phyloP scores from a whole-genome alignment of 2,797 vertebrate genomes.

The Euthynnus affinis region DNA sequence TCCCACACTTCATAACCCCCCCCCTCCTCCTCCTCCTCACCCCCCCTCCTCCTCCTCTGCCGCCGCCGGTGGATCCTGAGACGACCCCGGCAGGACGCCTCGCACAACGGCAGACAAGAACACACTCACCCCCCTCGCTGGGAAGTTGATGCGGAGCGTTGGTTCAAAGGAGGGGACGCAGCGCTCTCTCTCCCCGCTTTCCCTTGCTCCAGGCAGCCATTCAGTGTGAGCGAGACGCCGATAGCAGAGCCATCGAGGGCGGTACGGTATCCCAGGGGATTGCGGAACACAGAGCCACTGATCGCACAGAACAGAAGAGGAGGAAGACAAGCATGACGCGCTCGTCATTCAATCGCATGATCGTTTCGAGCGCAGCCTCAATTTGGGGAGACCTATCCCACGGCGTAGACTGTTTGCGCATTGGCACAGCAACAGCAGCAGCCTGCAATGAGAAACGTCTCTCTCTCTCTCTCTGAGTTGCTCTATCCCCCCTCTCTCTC shows the following conservation, averaged over 20 bases:
- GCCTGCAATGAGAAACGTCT: conserved; percentile 42
- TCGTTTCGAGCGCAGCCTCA: conserved; percentile 77
- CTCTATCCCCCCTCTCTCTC: background rate
- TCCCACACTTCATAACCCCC: conserved; percentile 23
- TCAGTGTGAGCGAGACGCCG: conserved; percentile 88
- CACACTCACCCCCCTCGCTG: conserved; percentile 85
- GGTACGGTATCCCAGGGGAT: conserved; percentile 79
- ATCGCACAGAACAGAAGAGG: conserved; percentile 71
- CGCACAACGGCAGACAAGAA: conserved; percentile 66
- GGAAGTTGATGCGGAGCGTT: conserved; percentile 80
- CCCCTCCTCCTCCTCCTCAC: background rate
- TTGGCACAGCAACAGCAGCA: conserved; percentile 76
- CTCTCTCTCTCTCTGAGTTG: background rate
- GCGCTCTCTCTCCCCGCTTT: conserved; percentile 73
- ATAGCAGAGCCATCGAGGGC: conserved; percentile 86
- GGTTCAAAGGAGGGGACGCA: conserved; percentile 77
- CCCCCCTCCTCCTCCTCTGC: background rate
- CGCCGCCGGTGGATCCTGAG: conserved; percentile 68
- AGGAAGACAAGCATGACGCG: conserved; percentile 79
- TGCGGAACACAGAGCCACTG: conserved; percentile 84
- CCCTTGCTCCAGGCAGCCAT: conserved; percentile 89
- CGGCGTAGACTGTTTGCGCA: conserved; percentile 77
- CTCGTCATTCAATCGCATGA: conserved; percentile 82
- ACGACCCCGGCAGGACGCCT: conserved; percentile 70
- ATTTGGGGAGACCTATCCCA: conserved; percentile 77